Conservation (phyloP, 2,113 vertebrate species). For the Nesogale talazaci region DNA sequence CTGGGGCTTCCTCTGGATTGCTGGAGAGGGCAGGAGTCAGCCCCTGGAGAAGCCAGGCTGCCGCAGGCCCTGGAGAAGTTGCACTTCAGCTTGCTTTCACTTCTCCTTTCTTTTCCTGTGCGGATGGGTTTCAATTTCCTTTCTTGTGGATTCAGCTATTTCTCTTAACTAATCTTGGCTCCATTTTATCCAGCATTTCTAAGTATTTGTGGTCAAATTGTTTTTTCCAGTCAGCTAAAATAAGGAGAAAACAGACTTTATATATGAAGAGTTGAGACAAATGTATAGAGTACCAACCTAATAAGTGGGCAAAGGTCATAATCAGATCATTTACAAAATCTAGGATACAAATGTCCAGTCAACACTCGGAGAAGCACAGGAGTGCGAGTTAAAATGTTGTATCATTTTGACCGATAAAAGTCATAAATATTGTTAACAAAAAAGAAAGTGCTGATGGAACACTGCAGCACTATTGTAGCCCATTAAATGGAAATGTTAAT, state of each 20-base stretch:
- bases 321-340: constrained; percentile 51
- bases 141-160: constrained; percentile 79
- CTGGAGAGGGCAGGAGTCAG: not conserved
- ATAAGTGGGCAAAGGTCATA: not conserved
- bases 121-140: constrained; percentile 59
- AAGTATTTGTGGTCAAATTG: constrained; percentile 48
- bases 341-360: not conserved
- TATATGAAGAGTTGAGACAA: constrained; percentile 34
- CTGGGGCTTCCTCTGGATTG: not conserved
- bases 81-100: constrained; percentile 65
- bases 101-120: constrained; percentile 75
- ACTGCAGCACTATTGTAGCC: not conserved
- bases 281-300: constrained; percentile 25
- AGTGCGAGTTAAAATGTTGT: constrained; percentile 22
- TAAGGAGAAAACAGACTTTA: constrained; percentile 45
- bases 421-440: constrained; percentile 26
- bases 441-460: not conserved
- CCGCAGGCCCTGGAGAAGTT: constrained; percentile 13
- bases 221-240: constrained; percentile 70
- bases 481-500: constrained; percentile 18
- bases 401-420: not conserved
- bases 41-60: not conserved
- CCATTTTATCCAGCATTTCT: constrained; percentile 65
- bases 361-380: constrained; percentile 2
- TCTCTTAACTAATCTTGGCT: constrained; percentile 56